Base-by-base conservation (phyloP, 2,113 vertebrate genomes). In the Silurus meridionalis region DNA sequence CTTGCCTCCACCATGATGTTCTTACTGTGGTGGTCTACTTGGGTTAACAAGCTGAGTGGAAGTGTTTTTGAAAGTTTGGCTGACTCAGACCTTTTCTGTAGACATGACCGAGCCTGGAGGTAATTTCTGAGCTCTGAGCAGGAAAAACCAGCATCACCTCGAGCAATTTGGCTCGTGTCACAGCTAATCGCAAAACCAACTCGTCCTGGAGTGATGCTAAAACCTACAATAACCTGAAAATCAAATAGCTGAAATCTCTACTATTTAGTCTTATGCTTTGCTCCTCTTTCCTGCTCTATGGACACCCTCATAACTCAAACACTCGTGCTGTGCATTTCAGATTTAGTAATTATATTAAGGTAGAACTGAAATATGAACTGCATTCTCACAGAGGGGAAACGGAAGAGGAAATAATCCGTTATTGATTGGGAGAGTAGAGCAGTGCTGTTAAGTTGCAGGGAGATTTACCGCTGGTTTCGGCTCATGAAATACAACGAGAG, bases 381-480 rank as follows among this genome's bases (percentile, higher is more conserved):
- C n/a, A 77, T 86, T 89, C 66, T 84, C 85, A 77, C 52, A 58
- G 69, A 50, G 69, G 79, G 75, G 48, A 85, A 60, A 78, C 37
- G 37, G 37, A 55, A 66, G 53, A 58, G 66, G n/a, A 82, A 85
- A 67, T 89, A 69, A 87, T 82, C 28, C 53, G 52, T 64, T 90
- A 90, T 88, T 88, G 89, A 90, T 88, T 87, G 78, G 61, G 71
- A 71, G 69, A 77, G 82, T 84, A 60, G 71, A 85, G 69, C 61
- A 14, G 72, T 25, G 66, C 58, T 81, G 86, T 81, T 80, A 64
- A 69, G 77, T 5, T 66, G 64, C 2, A 46, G 61, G 60, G 79
- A 88, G 85, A 88, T 90, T 87, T 88, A 90, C 55, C 78, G 52
- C 85, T 50, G 23, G 53, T 64, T 71, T 80, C 53, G 87, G 82